A percentile compares a stretch with the other conserved stretches of the same genome.
Evolutionary conservation across 2,797 vertebrate genomes (phyloP).

Genomic region (Poecilia gillii): DNA sequence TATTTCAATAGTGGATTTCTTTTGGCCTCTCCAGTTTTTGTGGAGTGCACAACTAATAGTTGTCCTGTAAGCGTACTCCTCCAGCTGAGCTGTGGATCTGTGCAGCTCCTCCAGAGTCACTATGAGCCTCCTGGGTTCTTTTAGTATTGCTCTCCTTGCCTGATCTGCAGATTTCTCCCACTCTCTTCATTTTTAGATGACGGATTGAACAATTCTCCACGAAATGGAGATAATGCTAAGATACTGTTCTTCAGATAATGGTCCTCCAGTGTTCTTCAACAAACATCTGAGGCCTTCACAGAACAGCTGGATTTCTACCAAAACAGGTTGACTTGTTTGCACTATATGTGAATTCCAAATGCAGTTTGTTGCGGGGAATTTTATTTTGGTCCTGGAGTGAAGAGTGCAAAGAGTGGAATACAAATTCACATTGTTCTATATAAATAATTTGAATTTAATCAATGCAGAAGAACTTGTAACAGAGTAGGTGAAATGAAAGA

Average conservation of each 20-base stretch:
- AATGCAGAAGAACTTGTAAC: not conserved
- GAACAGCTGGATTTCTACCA: not conserved
- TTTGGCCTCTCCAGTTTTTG: not conserved
- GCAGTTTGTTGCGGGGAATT: not conserved
- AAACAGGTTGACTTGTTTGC: not conserved
- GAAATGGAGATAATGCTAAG: not conserved
- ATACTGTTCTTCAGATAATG: not conserved
- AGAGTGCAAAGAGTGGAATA: not conserved
- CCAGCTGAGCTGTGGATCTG: not conserved
- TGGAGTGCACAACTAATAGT: not conserved
- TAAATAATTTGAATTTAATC: not conserved
- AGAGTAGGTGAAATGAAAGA: not conserved
- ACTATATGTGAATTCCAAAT: not conserved
- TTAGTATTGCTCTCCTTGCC: not conserved
- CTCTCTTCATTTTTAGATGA: not conserved
- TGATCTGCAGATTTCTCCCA: not conserved
- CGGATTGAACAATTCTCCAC: not conserved
- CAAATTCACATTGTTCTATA: not conserved
- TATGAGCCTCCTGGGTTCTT: not conserved
- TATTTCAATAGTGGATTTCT: not conserved
- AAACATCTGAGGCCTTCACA: not conserved
- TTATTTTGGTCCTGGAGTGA: not conserved
- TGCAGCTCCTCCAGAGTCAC: too few relatives aligned
- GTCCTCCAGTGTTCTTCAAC: not conserved
- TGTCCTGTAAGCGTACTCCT: not conserved